These are phyloP conservation scores for Pogonognathellus flavescens DNA, from an alignment of 1,140 invertebrate genomes.

Conservation along the genomic window DNA sequence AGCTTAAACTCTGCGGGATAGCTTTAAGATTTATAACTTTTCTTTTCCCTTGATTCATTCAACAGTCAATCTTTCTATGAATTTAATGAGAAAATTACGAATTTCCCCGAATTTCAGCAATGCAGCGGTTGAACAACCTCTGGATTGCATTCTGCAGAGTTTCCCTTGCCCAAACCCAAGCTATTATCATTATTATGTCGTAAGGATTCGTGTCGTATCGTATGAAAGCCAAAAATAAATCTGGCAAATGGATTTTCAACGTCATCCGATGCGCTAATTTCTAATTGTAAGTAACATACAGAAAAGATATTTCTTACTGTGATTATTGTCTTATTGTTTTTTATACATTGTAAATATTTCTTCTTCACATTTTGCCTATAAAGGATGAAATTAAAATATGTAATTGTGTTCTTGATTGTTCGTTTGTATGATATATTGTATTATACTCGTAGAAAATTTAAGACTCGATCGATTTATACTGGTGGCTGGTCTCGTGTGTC, in stretches of 20 bases:
- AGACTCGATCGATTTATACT: no score
- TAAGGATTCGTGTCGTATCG: no score
- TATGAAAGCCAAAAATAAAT: no score
- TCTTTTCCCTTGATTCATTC: neutral
- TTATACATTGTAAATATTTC: neutral
- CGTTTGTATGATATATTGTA: no score
- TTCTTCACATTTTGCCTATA: neutral
- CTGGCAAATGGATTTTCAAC: no score
- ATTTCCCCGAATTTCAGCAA: neutral
- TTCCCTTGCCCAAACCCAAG: neutral
- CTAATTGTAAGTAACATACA: no score
- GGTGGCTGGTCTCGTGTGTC: no score
- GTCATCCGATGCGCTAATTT: no score
- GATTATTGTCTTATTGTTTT: neutral
- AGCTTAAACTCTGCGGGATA: slow-evolving; percentile 30
- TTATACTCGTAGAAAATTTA: no score
- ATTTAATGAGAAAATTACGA: neutral
- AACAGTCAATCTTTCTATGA: neutral
- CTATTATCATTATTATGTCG: neutral
- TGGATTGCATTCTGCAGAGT: neutral
- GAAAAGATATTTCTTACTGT: neutral
- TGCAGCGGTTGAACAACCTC: no score
- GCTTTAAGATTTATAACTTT: slow-evolving; percentile 20
- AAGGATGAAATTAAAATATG: no score
- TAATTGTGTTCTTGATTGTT: no score